These are phyloP conservation scores for Hemaris fuciformis DNA, from an alignment of 2,888 invertebrate genomes.

Conservation along the genomic window DNA sequence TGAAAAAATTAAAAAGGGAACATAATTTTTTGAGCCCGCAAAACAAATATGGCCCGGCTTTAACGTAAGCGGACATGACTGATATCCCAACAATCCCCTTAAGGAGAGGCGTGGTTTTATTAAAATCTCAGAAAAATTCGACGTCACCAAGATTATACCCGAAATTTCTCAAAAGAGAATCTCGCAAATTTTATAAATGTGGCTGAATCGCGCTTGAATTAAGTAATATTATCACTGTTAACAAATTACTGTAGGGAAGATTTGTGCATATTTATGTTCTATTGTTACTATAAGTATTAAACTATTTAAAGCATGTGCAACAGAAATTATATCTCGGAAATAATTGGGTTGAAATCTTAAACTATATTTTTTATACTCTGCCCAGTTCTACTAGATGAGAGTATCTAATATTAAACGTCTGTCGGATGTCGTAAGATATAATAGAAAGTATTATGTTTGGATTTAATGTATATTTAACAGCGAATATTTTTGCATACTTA, in stretches of 20 bases:
- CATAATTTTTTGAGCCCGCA: slow-evolving; percentile 35
- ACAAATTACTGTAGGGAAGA: not conserved
- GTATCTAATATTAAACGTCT: too few relatives aligned
- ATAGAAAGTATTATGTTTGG: too few relatives aligned
- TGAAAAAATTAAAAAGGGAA: slow-evolving; percentile 48
- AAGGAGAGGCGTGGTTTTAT: slow-evolving; percentile 32
- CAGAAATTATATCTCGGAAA: too few relatives aligned
- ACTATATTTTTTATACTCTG: too few relatives aligned
- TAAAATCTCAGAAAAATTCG: slow-evolving; percentile 12
- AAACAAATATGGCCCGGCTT: slow-evolving; percentile 32
- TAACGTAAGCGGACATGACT: slow-evolving; percentile 38
- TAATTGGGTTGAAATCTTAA: too few relatives aligned
- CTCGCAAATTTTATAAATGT: not conserved
- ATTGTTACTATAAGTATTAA: not conserved
- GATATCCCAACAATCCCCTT: slow-evolving; percentile 39
- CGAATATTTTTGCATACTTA: too few relatives aligned
- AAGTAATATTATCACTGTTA: not conserved
- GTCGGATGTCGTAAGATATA: too few relatives aligned
- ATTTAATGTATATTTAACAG: too few relatives aligned
- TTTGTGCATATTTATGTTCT: not conserved
- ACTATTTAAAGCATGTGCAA: too few relatives aligned
- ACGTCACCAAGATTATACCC: slow-evolving; percentile 7
- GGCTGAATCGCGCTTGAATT: not conserved
- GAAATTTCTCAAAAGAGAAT: slow-evolving; percentile 11
- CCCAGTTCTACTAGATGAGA: too few relatives aligned